A percentile compares a stretch with the other conserved stretches of the same genome.
Evolutionary conservation across 1,140 invertebrate species (phyloP).

Genomic region (Zaprionus vittiger): DNA sequence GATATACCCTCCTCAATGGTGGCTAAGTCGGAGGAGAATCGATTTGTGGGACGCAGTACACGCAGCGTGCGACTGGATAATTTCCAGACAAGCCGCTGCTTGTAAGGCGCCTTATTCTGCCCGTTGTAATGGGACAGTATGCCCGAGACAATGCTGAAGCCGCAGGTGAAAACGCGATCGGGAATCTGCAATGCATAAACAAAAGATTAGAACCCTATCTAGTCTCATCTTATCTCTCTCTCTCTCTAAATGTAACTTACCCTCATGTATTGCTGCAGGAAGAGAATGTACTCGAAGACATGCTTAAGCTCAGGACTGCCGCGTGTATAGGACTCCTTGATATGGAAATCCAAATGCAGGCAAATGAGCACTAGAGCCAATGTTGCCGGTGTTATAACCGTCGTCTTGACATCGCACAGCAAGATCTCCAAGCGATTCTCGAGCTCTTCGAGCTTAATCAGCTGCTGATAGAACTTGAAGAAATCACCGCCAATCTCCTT

Average conservation of each 20-base stretch:
- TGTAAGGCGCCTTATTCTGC: slow-evolving; percentile 88
- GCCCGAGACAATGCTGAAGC: slow-evolving; percentile 86
- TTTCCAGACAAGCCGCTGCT: slow-evolving; percentile 90
- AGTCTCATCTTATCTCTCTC: not conserved
- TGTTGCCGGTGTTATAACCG: slow-evolving; percentile 88
- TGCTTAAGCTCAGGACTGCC: slow-evolving; percentile 81
- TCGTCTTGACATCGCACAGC: slow-evolving; percentile 89
- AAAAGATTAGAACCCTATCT: not conserved
- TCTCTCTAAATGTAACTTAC: slow-evolving; percentile 30
- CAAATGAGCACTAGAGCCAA: slow-evolving; percentile 90
- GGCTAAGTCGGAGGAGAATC: slow-evolving; percentile 89
- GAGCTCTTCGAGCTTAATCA: slow-evolving; percentile 85
- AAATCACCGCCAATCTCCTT: slow-evolving; percentile 85
- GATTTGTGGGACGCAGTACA: slow-evolving; percentile 90
- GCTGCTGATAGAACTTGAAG: slow-evolving; percentile 84
- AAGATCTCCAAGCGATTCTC: slow-evolving; percentile 89
- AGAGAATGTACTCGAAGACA: slow-evolving; percentile 83
- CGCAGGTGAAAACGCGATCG: slow-evolving; percentile 87
- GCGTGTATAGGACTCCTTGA: slow-evolving; percentile 81
- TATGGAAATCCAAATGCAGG: slow-evolving; percentile 87
- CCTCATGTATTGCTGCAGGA: slow-evolving; percentile 81
- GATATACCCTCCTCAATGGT: slow-evolving; percentile 88
- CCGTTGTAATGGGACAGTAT: slow-evolving; percentile 89
- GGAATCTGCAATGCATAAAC: slow-evolving; percentile 86
- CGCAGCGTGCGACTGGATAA: slow-evolving; percentile 88